Evolutionary conservation across 1,140 invertebrate genomes (phyloP).

Genomic region (Lordiphosa collinella): DNA sequence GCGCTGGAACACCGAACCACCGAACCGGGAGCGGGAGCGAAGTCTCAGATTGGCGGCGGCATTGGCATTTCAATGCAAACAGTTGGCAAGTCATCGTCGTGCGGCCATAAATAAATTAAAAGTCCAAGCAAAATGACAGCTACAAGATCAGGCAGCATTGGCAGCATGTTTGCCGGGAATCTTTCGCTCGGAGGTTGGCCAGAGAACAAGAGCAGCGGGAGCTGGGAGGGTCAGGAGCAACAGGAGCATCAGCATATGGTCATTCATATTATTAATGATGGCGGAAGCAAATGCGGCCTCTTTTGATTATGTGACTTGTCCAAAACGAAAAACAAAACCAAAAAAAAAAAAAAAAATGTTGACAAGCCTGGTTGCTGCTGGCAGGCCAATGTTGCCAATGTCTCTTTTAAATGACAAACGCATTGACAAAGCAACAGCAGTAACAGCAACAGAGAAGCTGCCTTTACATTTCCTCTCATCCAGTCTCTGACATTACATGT

Average conservation of each 20-base stretch:
- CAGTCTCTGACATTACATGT: neutral
- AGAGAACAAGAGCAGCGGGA: constrained; percentile 65
- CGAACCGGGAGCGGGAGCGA: too few species aligned
- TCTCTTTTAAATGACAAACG: constrained; percentile 61
- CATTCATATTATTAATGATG: constrained; percentile 71
- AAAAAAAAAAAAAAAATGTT: constrained; percentile 13
- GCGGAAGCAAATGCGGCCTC: constrained; percentile 62
- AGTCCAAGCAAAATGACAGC: constrained; percentile 71
- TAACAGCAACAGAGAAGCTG: constrained; percentile 15
- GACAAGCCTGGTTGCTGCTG: constrained; percentile 32
- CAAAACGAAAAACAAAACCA: neutral
- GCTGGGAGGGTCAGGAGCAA: constrained; percentile 5
- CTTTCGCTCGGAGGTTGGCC: too few species aligned
- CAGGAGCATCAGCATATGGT: constrained; percentile 48
- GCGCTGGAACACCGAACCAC: constrained; percentile 1
- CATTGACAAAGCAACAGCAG: constrained; percentile 40
- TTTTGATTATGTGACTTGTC: constrained; percentile 47
- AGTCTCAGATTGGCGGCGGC: constrained; percentile 39
- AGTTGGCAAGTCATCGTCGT: constrained; percentile 43
- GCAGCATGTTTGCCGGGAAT: constrained; percentile 31
- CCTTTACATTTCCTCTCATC: constrained; percentile 10
- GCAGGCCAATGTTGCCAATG: constrained; percentile 18
- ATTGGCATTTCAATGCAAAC: constrained; percentile 59
- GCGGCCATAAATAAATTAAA: constrained; percentile 75
- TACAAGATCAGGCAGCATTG: constrained; percentile 61